phyloP scores from a whole-genome alignment of 1,140 invertebrate genomes.

The Parapsyche elsis region DNA sequence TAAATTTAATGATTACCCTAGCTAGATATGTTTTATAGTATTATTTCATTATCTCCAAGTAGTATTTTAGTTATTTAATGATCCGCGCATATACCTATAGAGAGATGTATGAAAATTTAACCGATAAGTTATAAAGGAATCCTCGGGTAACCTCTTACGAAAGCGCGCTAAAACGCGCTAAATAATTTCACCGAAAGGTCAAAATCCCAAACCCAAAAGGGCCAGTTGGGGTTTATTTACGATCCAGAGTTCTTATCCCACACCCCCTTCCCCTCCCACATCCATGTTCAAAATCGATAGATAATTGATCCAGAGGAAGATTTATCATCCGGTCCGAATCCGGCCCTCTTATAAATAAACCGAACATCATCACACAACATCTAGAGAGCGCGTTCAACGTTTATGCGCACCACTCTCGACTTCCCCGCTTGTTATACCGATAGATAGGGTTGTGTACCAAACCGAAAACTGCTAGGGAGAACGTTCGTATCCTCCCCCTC shows the following conservation, averaged over 20 bases:
- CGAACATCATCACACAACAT: constrained; percentile 16
- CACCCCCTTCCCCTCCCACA: background rate
- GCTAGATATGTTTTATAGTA: too few relatives aligned
- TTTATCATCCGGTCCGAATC: constrained; percentile 12
- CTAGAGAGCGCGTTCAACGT: background rate
- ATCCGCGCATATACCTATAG: too few relatives aligned
- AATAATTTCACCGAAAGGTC: constrained; percentile 23
- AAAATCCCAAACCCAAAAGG: background rate
- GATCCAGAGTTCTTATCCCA: constrained; percentile 2
- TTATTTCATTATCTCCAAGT: too few relatives aligned
- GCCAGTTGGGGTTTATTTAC: background rate
- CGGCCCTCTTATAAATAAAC: constrained; percentile 24
- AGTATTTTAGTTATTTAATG: too few relatives aligned
- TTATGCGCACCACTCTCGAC: background rate
- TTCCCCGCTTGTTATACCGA: too few relatives aligned
- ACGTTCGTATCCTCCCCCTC: too few relatives aligned
- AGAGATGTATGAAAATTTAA: too few relatives aligned
- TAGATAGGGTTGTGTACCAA: too few relatives aligned
- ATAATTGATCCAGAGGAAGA: constrained; percentile 26
- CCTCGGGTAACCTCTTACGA: background rate
- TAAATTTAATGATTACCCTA: too few relatives aligned
- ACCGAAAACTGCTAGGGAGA: too few relatives aligned
- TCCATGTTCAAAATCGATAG: background rate
- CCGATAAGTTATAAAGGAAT: background rate
- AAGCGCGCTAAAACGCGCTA: background rate